Evolutionary conservation across 1,140 invertebrate species (phyloP).

Genomic region (Neuroterus valhalla): DNA sequence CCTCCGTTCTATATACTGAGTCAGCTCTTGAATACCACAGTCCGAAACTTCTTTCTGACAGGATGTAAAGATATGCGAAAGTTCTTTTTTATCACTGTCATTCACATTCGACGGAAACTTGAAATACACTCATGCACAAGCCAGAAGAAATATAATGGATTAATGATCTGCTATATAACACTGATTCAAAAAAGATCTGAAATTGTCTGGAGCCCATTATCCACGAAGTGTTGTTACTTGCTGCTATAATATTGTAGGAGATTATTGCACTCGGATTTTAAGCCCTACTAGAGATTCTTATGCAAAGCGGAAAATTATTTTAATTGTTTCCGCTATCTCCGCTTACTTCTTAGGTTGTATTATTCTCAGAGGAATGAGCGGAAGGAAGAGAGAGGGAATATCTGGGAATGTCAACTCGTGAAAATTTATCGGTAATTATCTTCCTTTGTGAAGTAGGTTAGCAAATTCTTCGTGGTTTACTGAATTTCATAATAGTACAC

Average conservation of each 20-base stretch:
- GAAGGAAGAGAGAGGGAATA: slow-evolving; percentile 42
- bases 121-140: too few species aligned
- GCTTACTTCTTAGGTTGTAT: slow-evolving; percentile 28
- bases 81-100: too few species aligned
- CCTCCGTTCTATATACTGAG: background rate
- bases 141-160: too few species aligned
- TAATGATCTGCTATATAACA: background rate
- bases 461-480: slow-evolving; percentile 42
- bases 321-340: slow-evolving; percentile 27
- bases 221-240: slow-evolving; percentile 16
- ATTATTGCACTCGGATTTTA: slow-evolving; percentile 20
- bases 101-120: too few species aligned
- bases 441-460: slow-evolving; percentile 40
- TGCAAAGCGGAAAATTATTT: slow-evolving; percentile 28
- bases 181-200: background rate
- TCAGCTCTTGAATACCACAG: too few species aligned
- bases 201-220: background rate
- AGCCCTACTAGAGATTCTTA: slow-evolving; percentile 11
- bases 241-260: background rate
- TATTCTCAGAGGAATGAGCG: slow-evolving; percentile 40
- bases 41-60: too few species aligned
- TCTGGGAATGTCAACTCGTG: slow-evolving; percentile 44
- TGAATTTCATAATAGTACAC: slow-evolving; percentile 39
- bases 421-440: slow-evolving; percentile 53
- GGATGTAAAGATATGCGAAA: too few species aligned